Evolutionary conservation across 2,888 invertebrate species (phyloP), one percentile per base, ranked within the genome.

Genomic region (Biston betularia): DNA sequence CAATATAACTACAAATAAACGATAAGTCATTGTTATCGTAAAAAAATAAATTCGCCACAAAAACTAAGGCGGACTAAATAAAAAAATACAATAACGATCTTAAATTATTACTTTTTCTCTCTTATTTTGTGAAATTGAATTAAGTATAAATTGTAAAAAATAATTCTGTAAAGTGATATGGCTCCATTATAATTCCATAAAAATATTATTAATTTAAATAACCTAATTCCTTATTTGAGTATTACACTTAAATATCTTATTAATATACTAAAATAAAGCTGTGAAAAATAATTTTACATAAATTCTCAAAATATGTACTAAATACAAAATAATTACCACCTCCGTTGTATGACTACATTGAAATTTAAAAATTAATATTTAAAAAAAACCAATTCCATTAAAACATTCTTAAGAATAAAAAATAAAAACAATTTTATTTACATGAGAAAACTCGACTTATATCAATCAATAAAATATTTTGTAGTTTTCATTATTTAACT

Each of bases 261-360:
- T 58, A 55, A 14, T 59, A 57, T 15, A 49, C 14, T 75, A 72
- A 72, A 74, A 78, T 75, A 81, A 76, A 76, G 75, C 75, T 75
- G 75, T 75, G 72, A 79, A 76, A 78, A 76, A 78, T 74, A 76
- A 77, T 74, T 76, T 76, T 70, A 73, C 74, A 78, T 59, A 59
- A 46, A 12, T 48, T 63, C 59, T 45, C 40, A 76, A 71, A 73
- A 60, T 65, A 72, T 73, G 71, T 79, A 79, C 74, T 75, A 77
- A 49, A 59, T 61, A 64, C 66, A 52, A 62, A 68, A 72, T 73
- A 79, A 56, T 79, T 79, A 80, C 80, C 81, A 80, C 79, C 80
- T 72, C 68, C 72, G 69, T 63, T 24, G 9, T 68, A 75, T 57
- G 68, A 67, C 63, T 53, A 57, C 15, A 42, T 15, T 63, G 24